Conservation (phyloP, 2,797 vertebrate genomes). For the Calcarius lapponicus region DNA sequence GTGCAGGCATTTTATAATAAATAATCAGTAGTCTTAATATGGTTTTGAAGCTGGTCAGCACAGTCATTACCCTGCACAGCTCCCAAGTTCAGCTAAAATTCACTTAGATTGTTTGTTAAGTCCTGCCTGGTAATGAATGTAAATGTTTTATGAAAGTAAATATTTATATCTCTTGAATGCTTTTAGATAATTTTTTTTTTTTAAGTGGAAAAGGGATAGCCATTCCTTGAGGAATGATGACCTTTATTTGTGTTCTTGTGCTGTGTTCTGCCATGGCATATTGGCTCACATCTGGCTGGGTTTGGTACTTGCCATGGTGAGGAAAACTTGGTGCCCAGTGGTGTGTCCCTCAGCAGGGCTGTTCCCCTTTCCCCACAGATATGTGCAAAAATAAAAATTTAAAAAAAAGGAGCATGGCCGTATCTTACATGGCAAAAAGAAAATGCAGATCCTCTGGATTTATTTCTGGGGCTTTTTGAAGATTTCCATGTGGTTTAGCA, state of each 20-base stretch:
- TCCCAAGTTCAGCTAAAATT: slow-evolving; percentile 37
- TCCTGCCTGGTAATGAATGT: background rate
- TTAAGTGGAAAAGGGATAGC: background rate
- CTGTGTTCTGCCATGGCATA: accelerated
- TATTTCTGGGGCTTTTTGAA: background rate
- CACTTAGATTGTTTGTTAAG: slow-evolving; percentile 3
- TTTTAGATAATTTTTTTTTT: background rate
- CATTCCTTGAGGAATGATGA: background rate
- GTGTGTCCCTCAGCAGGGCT: background rate
- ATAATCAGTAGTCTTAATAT: slow-evolving; percentile 52
- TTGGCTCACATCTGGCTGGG: background rate
- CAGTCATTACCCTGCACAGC: slow-evolving; percentile 51
- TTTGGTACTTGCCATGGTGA: background rate
- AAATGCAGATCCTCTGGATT: background rate
- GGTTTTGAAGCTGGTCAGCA: slow-evolving; percentile 50
- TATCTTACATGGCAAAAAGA: background rate
- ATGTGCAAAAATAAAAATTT: background rate
- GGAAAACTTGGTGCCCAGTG: background rate
- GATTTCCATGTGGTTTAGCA: background rate
- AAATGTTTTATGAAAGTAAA: slow-evolving; percentile 8
- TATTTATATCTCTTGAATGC: slow-evolving; percentile 16
- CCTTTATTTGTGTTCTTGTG: background rate
- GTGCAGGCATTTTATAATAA: slow-evolving; percentile 69
- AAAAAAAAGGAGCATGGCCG: accelerated
- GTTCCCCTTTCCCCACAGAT: background rate